Base-by-base conservation (phyloP, 2,888 invertebrate species). In the Spodoptera picta region DNA sequence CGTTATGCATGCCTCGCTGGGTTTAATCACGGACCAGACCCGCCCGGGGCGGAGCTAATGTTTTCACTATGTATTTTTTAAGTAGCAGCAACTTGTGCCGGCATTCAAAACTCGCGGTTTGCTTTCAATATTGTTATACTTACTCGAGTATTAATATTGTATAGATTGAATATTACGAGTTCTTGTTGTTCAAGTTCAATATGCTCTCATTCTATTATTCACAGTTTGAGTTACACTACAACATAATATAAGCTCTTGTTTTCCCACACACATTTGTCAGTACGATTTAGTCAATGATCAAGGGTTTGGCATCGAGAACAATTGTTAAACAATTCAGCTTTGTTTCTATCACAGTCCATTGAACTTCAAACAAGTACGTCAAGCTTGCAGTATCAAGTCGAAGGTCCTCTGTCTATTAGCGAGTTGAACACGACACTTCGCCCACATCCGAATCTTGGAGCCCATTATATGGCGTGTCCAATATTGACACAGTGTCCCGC, bases 31-130 rank as follows among this genome's bases (percentile, higher is more conserved):
- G 87, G 87, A 79, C 87, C 84, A 80, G 86, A 87, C 88, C 88
- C 86, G 90, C 92, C 91, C 83, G 84, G 82, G 89, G 92, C 90
- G 79, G 79, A 86, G 83, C 88, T 91, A 90, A 91, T 92, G 91
- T 92, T 92, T 92, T 91, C 89, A 92, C 92, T 91, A 91, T 92
- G 91, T 93, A 92, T 93, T 93, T 94, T 93, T 93, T 90, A 90
- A 92, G 90, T 89, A 85, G 86, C 84, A 69, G 79, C 80, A 73
- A 78, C 70, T 78, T 77, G 67, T 65, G 63, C 76, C 55, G 52
- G 83, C 42, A 76, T 81, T 76, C 82, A 75, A 81, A 80, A 81
- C 86, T 86, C 81, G 73, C 70, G 75, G 75, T 79, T 73, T 65
- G 74, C 75, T 80, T 79, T 74, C 79, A 74, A 80, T 82, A 77